Base-by-base conservation (phyloP, 1,140 invertebrate species). In the Drosophila teissieri region DNA sequence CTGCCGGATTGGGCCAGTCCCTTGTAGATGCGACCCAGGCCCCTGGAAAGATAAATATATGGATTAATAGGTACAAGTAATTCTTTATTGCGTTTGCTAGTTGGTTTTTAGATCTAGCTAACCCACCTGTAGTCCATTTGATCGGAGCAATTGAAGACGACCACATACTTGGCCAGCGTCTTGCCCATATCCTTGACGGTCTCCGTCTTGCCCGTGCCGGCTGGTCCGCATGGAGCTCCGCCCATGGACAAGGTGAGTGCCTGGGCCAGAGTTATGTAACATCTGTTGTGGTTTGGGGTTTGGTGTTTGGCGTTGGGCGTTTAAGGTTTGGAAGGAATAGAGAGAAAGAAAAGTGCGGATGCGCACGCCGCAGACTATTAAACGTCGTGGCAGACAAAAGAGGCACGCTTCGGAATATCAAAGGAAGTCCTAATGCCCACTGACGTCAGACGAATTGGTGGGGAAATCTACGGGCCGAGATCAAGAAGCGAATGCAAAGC, bases 121-220 rank as follows among this genome's bases (percentile, higher is more conserved):
- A n/a, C 53, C 40, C 95, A 97, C 94, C 97, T 95, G 92, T 98
- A 99, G 93, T 99, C 98, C 98, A 99, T 99, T 94, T 99, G 98
- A 94, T 99, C 98, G 4, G 98, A 99, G 90, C 98, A 99, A 93
- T 99, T 99, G 93, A 99, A 99, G 1, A 99, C 98, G 0, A 99
- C 98, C 2, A 99, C 98, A 92, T 99, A 99, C 93, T 99, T 99
- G 15, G 97, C 98, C 6, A 99, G 93, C 17, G 98, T 98, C 93
- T 99, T 98, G 2, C 98, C 98, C 98, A 99, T 99, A 85, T 99
- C 98, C 93, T 99, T 99, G 0, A 97, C 96, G 0, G 98, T 99
- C 93, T 99, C 98, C 0, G 98, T 99, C 93, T 99, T 99, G 1
- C 98, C 98, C 1, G 98, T 99, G 15, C 98, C 98, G 2, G 98